These are phyloP conservation scores for Allobates femoralis DNA, from an alignment of 2,797 vertebrate genomes.

Conservation along the genomic window DNA sequence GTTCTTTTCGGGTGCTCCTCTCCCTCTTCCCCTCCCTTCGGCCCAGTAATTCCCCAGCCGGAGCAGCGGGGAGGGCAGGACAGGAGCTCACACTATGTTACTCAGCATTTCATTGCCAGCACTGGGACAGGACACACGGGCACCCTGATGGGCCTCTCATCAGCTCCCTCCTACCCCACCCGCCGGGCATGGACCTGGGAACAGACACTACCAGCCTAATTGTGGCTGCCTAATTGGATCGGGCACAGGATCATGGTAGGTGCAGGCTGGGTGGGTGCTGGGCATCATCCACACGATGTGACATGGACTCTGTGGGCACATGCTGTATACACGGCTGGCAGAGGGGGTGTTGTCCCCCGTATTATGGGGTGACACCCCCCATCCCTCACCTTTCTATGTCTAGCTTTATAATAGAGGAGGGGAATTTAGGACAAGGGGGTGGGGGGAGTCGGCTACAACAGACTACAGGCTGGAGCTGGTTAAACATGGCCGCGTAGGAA, in stretches of 20 bases:
- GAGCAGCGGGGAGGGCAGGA: conserved; percentile 61
- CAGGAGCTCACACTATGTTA: conserved; percentile 58
- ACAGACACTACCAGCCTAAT: conserved; percentile 19
- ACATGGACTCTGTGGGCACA: too few relatives aligned
- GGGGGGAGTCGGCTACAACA: conserved; percentile 42
- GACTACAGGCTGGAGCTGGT: conserved; percentile 69
- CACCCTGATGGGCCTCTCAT: background rate
- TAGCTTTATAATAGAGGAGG: conserved; percentile 46
- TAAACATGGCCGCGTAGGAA: conserved; percentile 83
- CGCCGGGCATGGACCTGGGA: conserved; percentile 37
- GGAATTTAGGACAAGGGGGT: conserved; percentile 63
- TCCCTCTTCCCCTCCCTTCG: conserved; percentile 30
- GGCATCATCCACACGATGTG: too few relatives aligned
- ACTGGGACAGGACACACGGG: conserved; percentile 42
- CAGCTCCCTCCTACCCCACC: background rate
- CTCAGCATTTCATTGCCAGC: conserved; percentile 61
- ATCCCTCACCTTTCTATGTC: conserved; percentile 31
- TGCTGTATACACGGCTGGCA: background rate
- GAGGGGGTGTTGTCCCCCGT: background rate
- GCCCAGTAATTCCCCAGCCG: conserved; percentile 56
- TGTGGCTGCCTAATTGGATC: background rate
- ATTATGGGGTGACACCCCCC: conserved; percentile 22
- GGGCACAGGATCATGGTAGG: conserved; percentile 58
- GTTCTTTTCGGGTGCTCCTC: conserved; percentile 35
- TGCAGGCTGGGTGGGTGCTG: too few relatives aligned